Evolutionary conservation across 2,797 vertebrate genomes (phyloP).

Genomic region (Molossus molossus): DNA sequence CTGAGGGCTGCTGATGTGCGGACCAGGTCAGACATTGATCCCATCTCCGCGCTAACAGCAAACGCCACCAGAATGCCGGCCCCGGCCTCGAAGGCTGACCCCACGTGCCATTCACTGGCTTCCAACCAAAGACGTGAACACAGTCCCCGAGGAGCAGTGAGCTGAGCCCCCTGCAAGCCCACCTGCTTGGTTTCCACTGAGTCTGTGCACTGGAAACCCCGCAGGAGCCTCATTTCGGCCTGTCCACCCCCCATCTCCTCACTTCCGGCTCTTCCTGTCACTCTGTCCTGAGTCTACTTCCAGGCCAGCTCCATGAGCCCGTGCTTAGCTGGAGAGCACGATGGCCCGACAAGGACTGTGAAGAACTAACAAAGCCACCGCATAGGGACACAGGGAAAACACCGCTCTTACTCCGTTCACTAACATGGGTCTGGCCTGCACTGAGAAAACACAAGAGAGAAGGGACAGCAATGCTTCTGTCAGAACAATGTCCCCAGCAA

Average conservation of each 20-base stretch:
- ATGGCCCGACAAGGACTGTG: background rate
- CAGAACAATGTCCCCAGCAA: background rate
- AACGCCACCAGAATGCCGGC: background rate
- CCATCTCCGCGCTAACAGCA: background rate
- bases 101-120: background rate
- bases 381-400: background rate
- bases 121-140: background rate
- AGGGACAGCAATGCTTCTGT: background rate
- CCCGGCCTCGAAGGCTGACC: background rate
- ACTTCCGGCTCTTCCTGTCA: background rate
- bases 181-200: background rate
- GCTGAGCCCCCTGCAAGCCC: background rate
- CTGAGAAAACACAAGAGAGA: background rate
- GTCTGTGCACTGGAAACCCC: background rate
- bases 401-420: background rate
- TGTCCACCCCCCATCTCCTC: too few species aligned
- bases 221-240: background rate
- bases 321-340: background rate
- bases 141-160: background rate
- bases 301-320: background rate
- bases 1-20: background rate
- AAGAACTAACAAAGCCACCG: conserved; percentile 14
- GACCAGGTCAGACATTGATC: background rate
- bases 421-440: background rate
- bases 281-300: background rate